These are phyloP conservation scores for Bettongia penicillata DNA, from an alignment of 2,113 vertebrate genomes.

Conservation along the genomic window DNA sequence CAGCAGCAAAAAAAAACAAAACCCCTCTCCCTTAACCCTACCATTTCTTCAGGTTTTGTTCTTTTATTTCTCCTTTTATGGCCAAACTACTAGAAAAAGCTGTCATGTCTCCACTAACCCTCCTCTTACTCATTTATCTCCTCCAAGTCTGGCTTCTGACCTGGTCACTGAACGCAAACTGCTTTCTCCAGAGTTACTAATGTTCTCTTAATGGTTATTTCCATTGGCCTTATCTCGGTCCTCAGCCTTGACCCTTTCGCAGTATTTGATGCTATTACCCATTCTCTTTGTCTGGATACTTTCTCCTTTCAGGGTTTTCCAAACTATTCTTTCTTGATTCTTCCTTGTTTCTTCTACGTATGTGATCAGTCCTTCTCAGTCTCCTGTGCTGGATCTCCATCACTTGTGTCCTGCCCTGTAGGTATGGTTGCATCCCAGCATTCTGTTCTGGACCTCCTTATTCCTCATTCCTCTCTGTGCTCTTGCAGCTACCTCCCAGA, in stretches of 20 bases:
- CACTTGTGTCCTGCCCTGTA: background rate
- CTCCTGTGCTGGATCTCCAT: background rate
- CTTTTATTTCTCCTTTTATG: background rate
- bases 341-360: background rate
- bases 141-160: background rate
- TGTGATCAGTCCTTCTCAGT: background rate
- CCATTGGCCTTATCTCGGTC: background rate
- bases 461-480: background rate
- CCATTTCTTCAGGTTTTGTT: background rate
- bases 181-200: background rate
- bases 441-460: background rate
- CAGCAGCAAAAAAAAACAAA: background rate
- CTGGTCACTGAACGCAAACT: background rate
- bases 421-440: too few relatives aligned
- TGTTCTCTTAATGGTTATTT: background rate
- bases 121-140: background rate
- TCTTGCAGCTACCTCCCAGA: background rate
- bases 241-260: background rate
- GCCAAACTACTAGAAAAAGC: background rate
- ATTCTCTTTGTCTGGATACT: background rate
- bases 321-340: background rate
- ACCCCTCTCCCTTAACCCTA: background rate
- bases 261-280: background rate
- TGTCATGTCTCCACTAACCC: background rate
- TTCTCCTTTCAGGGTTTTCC: background rate